Conservation (phyloP, 2,797 vertebrate genomes). For the Coregonus ussuriensis region DNA sequence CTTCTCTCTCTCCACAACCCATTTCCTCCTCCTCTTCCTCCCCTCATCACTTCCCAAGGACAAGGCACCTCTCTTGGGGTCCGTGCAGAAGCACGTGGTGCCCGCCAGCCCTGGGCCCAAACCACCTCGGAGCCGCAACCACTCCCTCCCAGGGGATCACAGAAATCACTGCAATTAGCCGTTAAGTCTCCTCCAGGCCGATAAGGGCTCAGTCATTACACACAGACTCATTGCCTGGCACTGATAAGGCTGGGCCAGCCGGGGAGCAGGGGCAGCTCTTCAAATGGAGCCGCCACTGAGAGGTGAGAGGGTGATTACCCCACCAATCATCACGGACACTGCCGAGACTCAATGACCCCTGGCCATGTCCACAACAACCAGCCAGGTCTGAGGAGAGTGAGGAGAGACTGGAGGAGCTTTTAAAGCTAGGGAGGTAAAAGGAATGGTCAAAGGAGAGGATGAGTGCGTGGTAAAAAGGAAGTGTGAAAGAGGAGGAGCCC, state of each 20-base stretch:
- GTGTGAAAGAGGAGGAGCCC: not conserved
- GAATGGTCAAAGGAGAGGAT: not conserved
- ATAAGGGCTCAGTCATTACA: slow-evolving; percentile 84
- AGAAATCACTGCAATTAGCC: slow-evolving; percentile 83
- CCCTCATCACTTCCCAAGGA: slow-evolving; percentile 76
- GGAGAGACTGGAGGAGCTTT: not conserved
- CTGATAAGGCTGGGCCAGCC: slow-evolving; percentile 73
- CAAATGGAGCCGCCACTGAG: slow-evolving; percentile 57
- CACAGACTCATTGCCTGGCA: slow-evolving; percentile 74
- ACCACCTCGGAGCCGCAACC: slow-evolving; percentile 63
- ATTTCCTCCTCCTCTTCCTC: slow-evolving; percentile 36
- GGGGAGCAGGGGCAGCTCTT: slow-evolving; percentile 63
- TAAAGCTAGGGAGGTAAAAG: not conserved
- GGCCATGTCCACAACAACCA: slow-evolving; percentile 9
- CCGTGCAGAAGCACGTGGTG: slow-evolving; percentile 57
- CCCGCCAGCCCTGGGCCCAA: slow-evolving; percentile 54
- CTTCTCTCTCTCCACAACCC: slow-evolving; percentile 8
- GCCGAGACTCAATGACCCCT: slow-evolving; percentile 11
- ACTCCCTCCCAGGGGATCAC: slow-evolving; percentile 70
- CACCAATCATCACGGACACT: slow-evolving; percentile 43
- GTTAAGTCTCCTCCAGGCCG: slow-evolving; percentile 80
- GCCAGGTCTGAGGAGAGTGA: not conserved
- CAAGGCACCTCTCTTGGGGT: slow-evolving; percentile 64
- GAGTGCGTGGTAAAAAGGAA: not conserved
- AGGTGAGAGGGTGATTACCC: slow-evolving; percentile 59